These are phyloP conservation scores for Pammene fasciana DNA, from an alignment of 2,888 invertebrate genomes.

Conservation along the genomic window DNA sequence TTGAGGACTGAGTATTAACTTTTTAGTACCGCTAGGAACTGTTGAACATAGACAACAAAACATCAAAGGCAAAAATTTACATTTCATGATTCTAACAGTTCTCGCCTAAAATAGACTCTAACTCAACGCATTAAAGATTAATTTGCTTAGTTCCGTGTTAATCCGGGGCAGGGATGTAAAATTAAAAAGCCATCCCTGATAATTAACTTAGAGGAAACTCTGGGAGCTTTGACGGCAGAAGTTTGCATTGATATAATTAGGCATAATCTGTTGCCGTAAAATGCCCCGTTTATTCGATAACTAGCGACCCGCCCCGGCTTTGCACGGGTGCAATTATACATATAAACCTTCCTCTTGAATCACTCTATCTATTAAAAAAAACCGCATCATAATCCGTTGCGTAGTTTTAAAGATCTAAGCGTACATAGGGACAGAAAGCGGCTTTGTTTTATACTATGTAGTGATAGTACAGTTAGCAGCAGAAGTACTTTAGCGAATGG, in stretches of 20 bases:
- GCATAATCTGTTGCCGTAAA: neutral
- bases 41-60: neutral
- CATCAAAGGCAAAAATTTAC: neutral
- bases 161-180: neutral
- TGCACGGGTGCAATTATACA: too few relatives aligned
- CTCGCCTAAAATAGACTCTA: neutral
- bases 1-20: too few relatives aligned
- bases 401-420: too few relatives aligned
- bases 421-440: too few relatives aligned
- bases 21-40: neutral
- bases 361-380: too few relatives aligned
- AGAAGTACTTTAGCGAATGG: too few relatives aligned
- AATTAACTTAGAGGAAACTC: constrained; percentile 6
- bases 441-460: too few relatives aligned
- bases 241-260: constrained; percentile 1
- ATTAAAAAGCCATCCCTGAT: constrained; percentile 4
- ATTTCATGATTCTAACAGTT: neutral
- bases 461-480: too few relatives aligned
- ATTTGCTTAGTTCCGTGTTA: neutral
- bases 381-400: too few relatives aligned
- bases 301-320: too few relatives aligned
- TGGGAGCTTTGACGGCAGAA: constrained; percentile 2
- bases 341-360: too few relatives aligned
- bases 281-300: neutral
- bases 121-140: neutral